Percentiles rank a stretch among this genome's conserved stretches.
Conservation (phyloP, 2,888 invertebrate genomes). For the Gandaritis pyraliata region DNA sequence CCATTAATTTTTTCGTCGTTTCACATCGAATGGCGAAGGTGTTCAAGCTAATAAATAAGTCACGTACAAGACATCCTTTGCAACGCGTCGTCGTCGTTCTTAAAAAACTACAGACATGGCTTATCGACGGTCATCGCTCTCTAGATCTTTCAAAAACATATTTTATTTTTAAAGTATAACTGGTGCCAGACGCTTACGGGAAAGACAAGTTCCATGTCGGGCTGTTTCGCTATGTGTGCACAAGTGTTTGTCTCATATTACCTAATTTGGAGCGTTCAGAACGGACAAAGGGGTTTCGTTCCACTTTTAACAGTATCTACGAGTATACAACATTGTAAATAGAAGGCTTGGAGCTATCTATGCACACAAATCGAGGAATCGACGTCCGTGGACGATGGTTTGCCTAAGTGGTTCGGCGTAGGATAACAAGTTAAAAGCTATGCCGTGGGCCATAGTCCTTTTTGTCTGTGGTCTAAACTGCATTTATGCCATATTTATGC, state of each 20-base stretch:
- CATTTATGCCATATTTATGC: slow-evolving; percentile 41
- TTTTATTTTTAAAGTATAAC: slow-evolving; percentile 38
- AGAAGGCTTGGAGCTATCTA: slow-evolving; percentile 27
- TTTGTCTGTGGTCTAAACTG: slow-evolving; percentile 54
- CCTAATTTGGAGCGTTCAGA: slow-evolving; percentile 63
- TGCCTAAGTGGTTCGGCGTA: slow-evolving; percentile 61
- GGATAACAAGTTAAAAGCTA: slow-evolving; percentile 62
- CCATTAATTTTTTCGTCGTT: slow-evolving; percentile 47
- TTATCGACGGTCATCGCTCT: slow-evolving; percentile 79
- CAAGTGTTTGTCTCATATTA: slow-evolving; percentile 65
- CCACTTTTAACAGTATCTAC: slow-evolving; percentile 25
- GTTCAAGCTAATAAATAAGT: slow-evolving; percentile 63
- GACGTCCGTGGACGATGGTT: slow-evolving; percentile 61
- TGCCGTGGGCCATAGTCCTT: slow-evolving; percentile 43
- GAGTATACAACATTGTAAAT: slow-evolving; percentile 4
- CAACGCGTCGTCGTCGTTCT: slow-evolving; percentile 52
- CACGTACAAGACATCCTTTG: slow-evolving; percentile 75
- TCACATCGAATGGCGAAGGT: slow-evolving; percentile 39
- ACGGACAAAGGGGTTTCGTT: slow-evolving; percentile 38
- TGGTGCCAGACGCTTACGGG: slow-evolving; percentile 59
- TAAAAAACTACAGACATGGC: slow-evolving; percentile 60
- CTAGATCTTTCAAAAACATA: slow-evolving; percentile 62
- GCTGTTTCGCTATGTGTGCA: slow-evolving; percentile 61
- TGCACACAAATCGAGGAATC: slow-evolving; percentile 51
- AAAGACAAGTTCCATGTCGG: slow-evolving; percentile 62